phyloP scores from a whole-genome alignment of 2,888 invertebrate genomes.

The Taphrorychus bicolor region DNA sequence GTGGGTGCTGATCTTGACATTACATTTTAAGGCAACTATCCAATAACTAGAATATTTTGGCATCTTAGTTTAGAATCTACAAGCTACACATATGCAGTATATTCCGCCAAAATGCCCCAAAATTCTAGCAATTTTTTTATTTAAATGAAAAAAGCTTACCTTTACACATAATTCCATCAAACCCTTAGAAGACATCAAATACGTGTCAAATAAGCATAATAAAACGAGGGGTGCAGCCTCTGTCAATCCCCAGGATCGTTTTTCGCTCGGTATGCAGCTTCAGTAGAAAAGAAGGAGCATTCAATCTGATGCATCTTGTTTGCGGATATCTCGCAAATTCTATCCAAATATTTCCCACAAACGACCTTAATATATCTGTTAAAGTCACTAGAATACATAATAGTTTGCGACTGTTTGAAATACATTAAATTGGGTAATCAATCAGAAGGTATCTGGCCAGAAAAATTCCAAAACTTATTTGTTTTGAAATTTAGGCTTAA shows the following conservation, averaged over 20 bases:
- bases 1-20: too few species aligned
- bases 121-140: too few species aligned
- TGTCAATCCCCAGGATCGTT: conserved; percentile 70
- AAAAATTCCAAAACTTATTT: conserved; percentile 22
- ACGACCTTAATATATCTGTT: conserved; percentile 47
- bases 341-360: conserved; percentile 50
- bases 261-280: conserved; percentile 52
- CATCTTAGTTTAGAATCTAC: too few species aligned
- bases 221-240: conserved; percentile 48
- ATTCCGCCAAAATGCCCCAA: too few species aligned
- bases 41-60: too few species aligned
- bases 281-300: conserved; percentile 49
- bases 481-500: conserved; percentile 11
- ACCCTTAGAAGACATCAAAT: conserved; percentile 51
- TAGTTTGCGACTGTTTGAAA: conserved; percentile 37
- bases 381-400: conserved; percentile 53
- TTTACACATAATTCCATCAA: conserved; percentile 42
- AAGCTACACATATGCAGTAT: too few species aligned
- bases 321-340: conserved; percentile 54
- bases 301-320: conserved; percentile 57
- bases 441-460: conserved; percentile 16
- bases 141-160: conserved; percentile 37
- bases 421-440: conserved; percentile 33
- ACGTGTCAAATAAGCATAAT: conserved; percentile 55
- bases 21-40: too few species aligned